A percentile compares a stretch with the other conserved stretches of the same genome.
phyloP scores from a whole-genome alignment of 2,888 invertebrate genomes.

The Caenorhabditis sp. region DNA sequence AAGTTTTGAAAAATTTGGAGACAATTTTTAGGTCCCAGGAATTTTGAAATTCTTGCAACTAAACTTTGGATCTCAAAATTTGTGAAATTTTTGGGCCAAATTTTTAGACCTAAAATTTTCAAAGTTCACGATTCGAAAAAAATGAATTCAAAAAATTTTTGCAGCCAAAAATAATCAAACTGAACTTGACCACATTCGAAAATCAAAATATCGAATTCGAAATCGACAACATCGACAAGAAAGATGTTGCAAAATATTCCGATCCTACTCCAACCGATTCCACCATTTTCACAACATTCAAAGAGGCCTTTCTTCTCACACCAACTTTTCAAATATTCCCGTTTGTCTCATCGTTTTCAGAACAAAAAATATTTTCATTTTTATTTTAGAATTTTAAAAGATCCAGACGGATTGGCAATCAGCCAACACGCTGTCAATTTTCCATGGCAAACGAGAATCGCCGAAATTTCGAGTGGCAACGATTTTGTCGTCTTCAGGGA shows the following conservation, averaged over 20 bases:
- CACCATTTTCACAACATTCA: not conserved
- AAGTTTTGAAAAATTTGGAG: no score
- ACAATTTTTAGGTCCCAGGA: no score
- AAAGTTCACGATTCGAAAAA: no score
- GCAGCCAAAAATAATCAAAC: not conserved
- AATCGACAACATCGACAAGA: not conserved
- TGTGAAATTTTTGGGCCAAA: no score
- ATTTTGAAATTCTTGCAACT: no score
- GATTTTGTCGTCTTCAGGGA: slow-evolving; percentile 20
- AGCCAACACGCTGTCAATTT: slow-evolving; percentile 1
- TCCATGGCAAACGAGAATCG: slow-evolving; percentile 25
- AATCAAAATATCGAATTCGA: not conserved
- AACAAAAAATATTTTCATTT: no score
- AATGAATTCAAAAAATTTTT: not conserved
- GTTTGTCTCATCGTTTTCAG: no score
- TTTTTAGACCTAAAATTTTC: no score
- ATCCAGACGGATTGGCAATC: not conserved
- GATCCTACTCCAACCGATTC: not conserved
- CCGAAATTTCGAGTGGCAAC: slow-evolving; percentile 12
- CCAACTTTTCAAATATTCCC: not conserved
- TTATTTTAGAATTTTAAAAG: slow-evolving; percentile 8
- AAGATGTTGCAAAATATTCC: not conserved
- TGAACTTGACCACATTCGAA: not conserved
- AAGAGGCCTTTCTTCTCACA: not conserved
- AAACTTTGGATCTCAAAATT: no score